A percentile compares a stretch with the other conserved stretches of the same genome.
Evolutionary conservation across 2,888 invertebrate species (phyloP).

Genomic region (Troides aeacus): DNA sequence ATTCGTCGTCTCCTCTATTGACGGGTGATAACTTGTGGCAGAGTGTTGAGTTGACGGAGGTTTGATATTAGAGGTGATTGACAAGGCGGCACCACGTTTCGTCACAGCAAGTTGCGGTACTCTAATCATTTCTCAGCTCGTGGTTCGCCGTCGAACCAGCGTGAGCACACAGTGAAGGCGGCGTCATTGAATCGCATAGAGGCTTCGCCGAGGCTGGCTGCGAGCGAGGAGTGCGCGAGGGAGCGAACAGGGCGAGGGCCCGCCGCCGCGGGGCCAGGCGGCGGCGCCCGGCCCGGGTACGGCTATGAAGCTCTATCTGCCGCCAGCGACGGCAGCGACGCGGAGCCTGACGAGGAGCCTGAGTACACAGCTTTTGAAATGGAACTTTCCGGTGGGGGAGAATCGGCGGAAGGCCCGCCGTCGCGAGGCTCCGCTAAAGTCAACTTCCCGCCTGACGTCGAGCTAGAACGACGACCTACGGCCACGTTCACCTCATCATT

Average conservation of each 20-base stretch:
- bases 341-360: conserved; percentile 64
- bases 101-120: conserved; percentile 74
- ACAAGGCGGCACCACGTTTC: conserved; percentile 68
- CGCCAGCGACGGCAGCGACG: conserved; percentile 73
- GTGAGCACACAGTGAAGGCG: conserved; percentile 65
- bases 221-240: conserved; percentile 58
- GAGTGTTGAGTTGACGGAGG: conserved; percentile 5
- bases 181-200: conserved; percentile 74
- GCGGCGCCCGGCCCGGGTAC: conserved; percentile 73
- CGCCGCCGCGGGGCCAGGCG: conserved; percentile 52
- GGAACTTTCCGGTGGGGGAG: conserved; percentile 69
- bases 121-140: conserved; percentile 65
- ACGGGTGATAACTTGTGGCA: not conserved
- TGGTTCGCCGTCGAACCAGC: conserved; percentile 61
- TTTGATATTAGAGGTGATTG: not conserved
- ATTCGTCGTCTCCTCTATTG: not conserved
- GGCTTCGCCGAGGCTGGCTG: conserved; percentile 65
- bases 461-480: conserved; percentile 71
- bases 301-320: conserved; percentile 76
- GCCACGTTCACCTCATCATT: conserved; percentile 69
- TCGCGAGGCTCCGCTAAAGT: conserved; percentile 81
- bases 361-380: conserved; percentile 71
- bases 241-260: conserved; percentile 47
- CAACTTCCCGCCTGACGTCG: conserved; percentile 82
- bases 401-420: conserved; percentile 67